Base-by-base conservation (phyloP, 1,140 invertebrate genomes). In the Homalodisca vitripennis region DNA sequence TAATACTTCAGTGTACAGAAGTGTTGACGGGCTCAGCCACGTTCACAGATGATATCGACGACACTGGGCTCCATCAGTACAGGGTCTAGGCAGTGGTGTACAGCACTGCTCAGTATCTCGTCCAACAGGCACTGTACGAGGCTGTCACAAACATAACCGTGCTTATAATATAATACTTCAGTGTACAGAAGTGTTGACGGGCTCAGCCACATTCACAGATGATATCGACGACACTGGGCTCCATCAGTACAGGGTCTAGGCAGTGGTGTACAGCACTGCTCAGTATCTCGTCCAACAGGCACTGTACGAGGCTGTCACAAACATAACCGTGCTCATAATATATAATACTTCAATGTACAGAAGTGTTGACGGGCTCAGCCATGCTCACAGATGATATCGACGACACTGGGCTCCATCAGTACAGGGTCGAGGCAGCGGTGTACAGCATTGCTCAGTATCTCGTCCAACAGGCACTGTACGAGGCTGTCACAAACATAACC, bases 61-160 rank as follows among this genome's bases (percentile, higher is more conserved):
- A 95, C 91, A 79, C 92, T 92, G 1, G 92, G 92, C 79, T 98
- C 97, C 94, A 99, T 98, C 24, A 98, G 79, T 34, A 91, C 88
- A 3, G 95, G 94, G 74, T 98, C 94, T 34, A 97, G 82, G 82
- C 97, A 99, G 72, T 97, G 84, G 77, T 98, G 90, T 17, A 97
- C 90, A 0, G 95, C 92, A 46, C 96, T 98, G 10, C 93, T 89
- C 26, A 99, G 83, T 65, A 98, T 96, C 82, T 99, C 98, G 82
- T 99, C 97, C 75, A 99, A 80, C 30, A 99, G 77, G 69, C 92
- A 93, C 80, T 97, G 93, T 0, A 99, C 88, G 66, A 98, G 82
- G 76, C 95, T 95, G 77, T 46, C 83, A 86, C 72, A 71, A 74
- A 74, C n/a, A n/a, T n/a, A n/a, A n/a, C n/a, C n/a, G n/a, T n/a